Evolutionary conservation across 2,797 vertebrate species (phyloP), one percentile per base, ranked within the genome.

Genomic region (Eidolon dupreanum): DNA sequence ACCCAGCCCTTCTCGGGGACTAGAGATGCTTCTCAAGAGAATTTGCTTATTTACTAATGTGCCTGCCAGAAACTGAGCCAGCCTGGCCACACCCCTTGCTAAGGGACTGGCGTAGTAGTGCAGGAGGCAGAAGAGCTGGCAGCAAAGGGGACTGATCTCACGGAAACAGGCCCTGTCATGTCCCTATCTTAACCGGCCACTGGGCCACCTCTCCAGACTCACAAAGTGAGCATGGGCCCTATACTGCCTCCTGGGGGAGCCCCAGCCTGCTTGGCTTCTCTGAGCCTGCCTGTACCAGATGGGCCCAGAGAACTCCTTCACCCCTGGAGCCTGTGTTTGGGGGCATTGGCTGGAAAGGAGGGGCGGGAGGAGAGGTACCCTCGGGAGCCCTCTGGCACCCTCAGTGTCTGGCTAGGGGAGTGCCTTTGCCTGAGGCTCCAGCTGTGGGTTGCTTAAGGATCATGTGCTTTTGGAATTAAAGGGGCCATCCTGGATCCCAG

Each of bases 41-140:
- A 75, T 81, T 57, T 88, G 2, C 46, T 94, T 91, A 65, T 94
- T 97, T 88, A 86, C 49, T 41, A 65, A 93, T 0, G 15, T n/a
- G 61, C 68, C 19, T 59, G 61, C 71, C 11, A 22, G 77, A 70
- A 51, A 31, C 16, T 11, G 19, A 87, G 85, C 66, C 61, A 5
- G 90, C 66, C 57, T 57, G 61, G 43, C 36, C 81, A 55, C 51
- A 28, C 77, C 75, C 66, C 68, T 79, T 31, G 68, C 26, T n/a
- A 3, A 36, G 36, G 15, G 19, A 31, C 36, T 57, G 74, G 49
- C 4, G 2, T n/a, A n/a, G n/a, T n/a, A 8, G 38, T 11, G 2
- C 75, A 19, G 57, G 59, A 55, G 20, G 57, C 24, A 7, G n/a
- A 16, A 3, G 51, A 43, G 43, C 36, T 33, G 36, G 38, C 55